Evolutionary conservation across 2,888 invertebrate species (phyloP), one percentile per base, ranked within the genome.

Genomic region (Polylopha cassiicola): DNA sequence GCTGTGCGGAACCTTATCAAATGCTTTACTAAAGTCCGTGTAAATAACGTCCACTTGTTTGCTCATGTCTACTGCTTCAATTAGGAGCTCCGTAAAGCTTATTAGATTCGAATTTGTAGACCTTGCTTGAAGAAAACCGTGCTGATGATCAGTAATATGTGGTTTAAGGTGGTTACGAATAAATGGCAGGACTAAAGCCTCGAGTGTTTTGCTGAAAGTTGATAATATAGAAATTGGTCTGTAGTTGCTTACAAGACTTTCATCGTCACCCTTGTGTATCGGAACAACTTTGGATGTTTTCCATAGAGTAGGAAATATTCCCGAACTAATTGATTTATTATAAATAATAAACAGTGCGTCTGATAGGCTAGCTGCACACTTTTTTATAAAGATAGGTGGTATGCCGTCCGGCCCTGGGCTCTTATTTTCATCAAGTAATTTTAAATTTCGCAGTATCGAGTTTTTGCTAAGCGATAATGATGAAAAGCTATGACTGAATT

Each of bases 221-320:
- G 37, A 16, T 1, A 51, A 7, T 22, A 51, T 41, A 0, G 43
- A 44, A 5, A 48, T 50, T 0, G 50, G 50, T 31, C 46, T 39
- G 28, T 49, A 46, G 20, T 50, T 47, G n/a, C 15, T 11, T 4
- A 50, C 38, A 2, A 8, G 4, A 2, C 22, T 13, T 5, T 14
- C 10, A 4, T 32, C 20, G 1, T 38, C 44, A 2, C 13, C 7
- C 30, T 52, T 52, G 4, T 27, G 18, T 4, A 52, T 13, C 2
- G 48, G 48, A 2, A 48, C 37, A 5, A 50, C 37, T 18, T 39
- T 27, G 0, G 44, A 30, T n/a, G 8, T n/a, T 23, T 50, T 52
- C 50, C 50, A 48, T 1, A 6, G 10, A 2, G 18, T 20, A 1
- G 51, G 48, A 33, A 46, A 49, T 5, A 21, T 11, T 3, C 46